Conservation (phyloP, 2,797 vertebrate species). For the Xenops minutus region DNA sequence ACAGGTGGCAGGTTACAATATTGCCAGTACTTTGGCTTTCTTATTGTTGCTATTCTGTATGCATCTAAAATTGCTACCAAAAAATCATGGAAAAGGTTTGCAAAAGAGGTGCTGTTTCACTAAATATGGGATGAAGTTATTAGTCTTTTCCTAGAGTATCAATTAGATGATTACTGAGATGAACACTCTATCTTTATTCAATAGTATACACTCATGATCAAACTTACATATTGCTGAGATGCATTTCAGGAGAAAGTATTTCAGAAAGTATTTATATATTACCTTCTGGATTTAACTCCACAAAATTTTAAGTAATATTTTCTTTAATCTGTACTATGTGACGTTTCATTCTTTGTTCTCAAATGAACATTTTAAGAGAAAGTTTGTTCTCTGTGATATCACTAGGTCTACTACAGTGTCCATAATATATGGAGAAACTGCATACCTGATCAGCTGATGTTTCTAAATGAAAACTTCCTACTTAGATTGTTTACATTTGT, state of each 20-base stretch:
- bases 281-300: neutral
- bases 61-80: neutral
- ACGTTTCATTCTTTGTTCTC: neutral
- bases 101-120: neutral
- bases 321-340: neutral
- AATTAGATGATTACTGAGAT: neutral
- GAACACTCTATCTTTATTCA: neutral
- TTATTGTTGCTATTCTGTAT: neutral
- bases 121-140: neutral
- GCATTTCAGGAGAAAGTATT: neutral
- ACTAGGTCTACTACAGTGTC: fast-evolving
- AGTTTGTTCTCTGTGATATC: neutral
- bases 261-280: neutral
- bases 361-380: neutral
- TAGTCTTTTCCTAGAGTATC: neutral
- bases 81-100: neutral
- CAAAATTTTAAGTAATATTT: neutral
- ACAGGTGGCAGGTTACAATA: neutral
- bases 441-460: neutral
- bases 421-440: fast-evolving
- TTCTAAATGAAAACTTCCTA: neutral
- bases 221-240: neutral
- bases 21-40: neutral
- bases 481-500: neutral
- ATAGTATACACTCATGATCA: fast-evolving